These are phyloP conservation scores for Nibea albiflora DNA, from an alignment of 2,113 vertebrate species.

Conservation along the genomic window DNA sequence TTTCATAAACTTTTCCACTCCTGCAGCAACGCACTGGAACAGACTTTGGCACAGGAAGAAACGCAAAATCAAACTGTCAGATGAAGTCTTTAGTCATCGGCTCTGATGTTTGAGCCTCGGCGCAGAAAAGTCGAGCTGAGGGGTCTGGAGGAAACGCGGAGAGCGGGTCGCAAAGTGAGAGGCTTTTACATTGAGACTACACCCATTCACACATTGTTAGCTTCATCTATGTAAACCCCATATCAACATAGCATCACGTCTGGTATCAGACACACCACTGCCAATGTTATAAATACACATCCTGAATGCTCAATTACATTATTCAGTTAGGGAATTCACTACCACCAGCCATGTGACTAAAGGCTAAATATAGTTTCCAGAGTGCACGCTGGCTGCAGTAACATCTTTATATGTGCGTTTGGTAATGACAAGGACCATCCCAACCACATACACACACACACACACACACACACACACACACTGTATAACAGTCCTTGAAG, in stretches of 20 bases:
- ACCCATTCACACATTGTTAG: not conserved
- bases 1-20: conserved; percentile 78
- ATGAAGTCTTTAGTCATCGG: conserved; percentile 51
- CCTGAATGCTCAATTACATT: conserved; percentile 45
- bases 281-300: conserved; percentile 57
- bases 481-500: not conserved
- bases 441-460: not conserved
- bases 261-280: conserved; percentile 28
- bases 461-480: not conserved
- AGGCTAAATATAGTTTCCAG: conserved; percentile 47
- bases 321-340: conserved; percentile 60
- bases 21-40: conserved; percentile 61
- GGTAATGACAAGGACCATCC: conserved; percentile 4
- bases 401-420: conserved; percentile 11
- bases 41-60: conserved; percentile 53
- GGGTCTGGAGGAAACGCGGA: not conserved
- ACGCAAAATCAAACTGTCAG: conserved; percentile 38
- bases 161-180: not conserved
- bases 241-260: conserved; percentile 15
- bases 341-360: conserved; percentile 56
- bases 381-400: conserved; percentile 5
- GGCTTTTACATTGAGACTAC: not conserved
- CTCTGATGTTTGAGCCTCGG: conserved; percentile 2
- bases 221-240: not conserved
- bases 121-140: conserved; percentile 11